A percentile compares a stretch with the other conserved stretches of the same genome.
phyloP scores from a whole-genome alignment of 2,113 vertebrate species.

The Marmota flaviventris region DNA sequence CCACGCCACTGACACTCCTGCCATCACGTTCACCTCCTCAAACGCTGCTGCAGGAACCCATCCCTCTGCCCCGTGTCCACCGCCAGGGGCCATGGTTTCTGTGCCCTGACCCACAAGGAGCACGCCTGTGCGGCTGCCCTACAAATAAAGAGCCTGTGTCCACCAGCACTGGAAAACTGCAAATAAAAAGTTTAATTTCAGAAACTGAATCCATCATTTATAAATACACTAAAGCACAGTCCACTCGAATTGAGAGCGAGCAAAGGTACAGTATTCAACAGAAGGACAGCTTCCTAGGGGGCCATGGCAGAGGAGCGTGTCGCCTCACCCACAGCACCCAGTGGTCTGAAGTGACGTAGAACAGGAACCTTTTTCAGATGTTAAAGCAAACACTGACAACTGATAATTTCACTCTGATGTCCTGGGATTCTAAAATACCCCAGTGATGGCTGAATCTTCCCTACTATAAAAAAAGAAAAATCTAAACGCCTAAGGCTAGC shows the following conservation, averaged over 20 bases:
- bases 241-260: conserved; percentile 89
- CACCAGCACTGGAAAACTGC: conserved; percentile 87
- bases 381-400: conserved; percentile 68
- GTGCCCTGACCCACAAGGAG: conserved; percentile 27
- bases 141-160: conserved; percentile 81
- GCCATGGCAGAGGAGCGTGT: conserved; percentile 84
- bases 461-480: conserved; percentile 59
- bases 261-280: conserved; percentile 89
- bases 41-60: rapidly evolving
- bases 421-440: conserved; percentile 74
- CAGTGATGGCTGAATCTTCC: conserved; percentile 80
- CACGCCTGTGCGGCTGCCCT: neutral
- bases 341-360: conserved; percentile 79
- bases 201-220: conserved; percentile 91
- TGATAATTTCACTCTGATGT: conserved; percentile 66
- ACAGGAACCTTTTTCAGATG: conserved; percentile 61
- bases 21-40: too few species aligned
- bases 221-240: conserved; percentile 93
- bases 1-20: too few species aligned
- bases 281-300: conserved; percentile 87
- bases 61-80: too few species aligned
- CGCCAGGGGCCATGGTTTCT: neutral
- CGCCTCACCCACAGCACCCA: conserved; percentile 78
- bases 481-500: conserved; percentile 84
- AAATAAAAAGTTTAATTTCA: conserved; percentile 94